Percentiles rank a stretch among this genome's conserved stretches.
Conservation (phyloP, 2,888 invertebrate species). For the Onchidella celtica region DNA sequence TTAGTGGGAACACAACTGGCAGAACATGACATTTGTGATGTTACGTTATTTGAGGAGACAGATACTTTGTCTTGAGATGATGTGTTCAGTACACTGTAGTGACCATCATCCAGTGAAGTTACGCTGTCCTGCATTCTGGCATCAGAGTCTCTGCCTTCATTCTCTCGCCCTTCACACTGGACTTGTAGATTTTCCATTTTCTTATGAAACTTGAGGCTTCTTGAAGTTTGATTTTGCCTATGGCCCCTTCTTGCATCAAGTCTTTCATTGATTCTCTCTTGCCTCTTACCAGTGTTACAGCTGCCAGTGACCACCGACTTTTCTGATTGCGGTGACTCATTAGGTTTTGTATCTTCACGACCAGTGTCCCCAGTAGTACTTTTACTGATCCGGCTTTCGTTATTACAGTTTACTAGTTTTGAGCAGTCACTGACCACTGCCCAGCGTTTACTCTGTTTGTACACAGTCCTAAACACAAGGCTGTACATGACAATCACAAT, state of each 20-base stretch:
- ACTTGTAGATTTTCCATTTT: background rate
- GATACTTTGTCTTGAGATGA: background rate
- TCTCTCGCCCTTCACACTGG: background rate
- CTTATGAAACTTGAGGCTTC: too few relatives aligned
- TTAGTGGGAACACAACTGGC: background rate
- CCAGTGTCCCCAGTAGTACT: background rate
- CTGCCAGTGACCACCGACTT: background rate
- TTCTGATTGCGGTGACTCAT: background rate
- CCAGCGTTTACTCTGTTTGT: conserved; percentile 32
- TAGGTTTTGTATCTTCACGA: background rate
- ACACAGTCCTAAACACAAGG: conserved; percentile 37
- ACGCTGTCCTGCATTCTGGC: background rate
- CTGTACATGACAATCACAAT: conserved; percentile 62
- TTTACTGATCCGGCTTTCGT: too few relatives aligned
- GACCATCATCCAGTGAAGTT: conserved; percentile 28
- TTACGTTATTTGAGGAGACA: background rate
- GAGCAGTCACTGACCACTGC: too few relatives aligned
- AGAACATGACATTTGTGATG: background rate
- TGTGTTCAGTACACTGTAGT: background rate
- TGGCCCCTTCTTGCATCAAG: too few relatives aligned
- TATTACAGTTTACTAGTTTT: background rate
- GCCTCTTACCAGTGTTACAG: too few relatives aligned
- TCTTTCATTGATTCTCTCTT: too few relatives aligned
- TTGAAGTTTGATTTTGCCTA: too few relatives aligned
- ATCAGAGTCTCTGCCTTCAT: background rate